Evolutionary conservation across 2,888 invertebrate species (phyloP).

Genomic region (Hermodice carunculata): DNA sequence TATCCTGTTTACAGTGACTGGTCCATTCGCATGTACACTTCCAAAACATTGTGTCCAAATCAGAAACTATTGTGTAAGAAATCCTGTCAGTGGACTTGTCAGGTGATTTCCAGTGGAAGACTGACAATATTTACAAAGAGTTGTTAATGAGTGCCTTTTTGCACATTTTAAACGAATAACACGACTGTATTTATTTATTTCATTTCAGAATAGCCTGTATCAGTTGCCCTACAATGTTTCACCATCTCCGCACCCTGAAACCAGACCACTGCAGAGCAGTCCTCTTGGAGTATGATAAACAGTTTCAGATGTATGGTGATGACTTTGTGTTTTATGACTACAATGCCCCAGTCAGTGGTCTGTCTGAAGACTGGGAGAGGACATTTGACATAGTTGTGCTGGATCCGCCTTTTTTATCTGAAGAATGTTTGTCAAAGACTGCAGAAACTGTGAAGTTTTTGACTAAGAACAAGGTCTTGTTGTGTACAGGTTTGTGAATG

Average conservation of each 20-base stretch:
- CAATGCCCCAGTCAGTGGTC: constrained; percentile 80
- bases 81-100: no score
- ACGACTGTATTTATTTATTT: constrained; percentile 6
- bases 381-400: constrained; percentile 88
- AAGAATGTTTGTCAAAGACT: constrained; percentile 90
- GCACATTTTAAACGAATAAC: no score
- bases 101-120: no score
- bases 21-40: no score
- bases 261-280: constrained; percentile 34
- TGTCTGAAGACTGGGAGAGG: constrained; percentile 75
- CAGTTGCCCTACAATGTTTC: constrained; percentile 90
- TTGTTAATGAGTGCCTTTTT: no score
- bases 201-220: constrained; percentile 80
- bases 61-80: no score
- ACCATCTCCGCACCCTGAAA: constrained; percentile 65
- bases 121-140: no score
- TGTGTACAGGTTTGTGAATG: constrained; percentile 93
- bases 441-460: constrained; percentile 83
- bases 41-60: no score
- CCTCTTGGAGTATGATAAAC: constrained; percentile 84
- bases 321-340: constrained; percentile 92
- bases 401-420: constrained; percentile 95
- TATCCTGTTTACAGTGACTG: no score
- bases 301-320: constrained; percentile 79
- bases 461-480: constrained; percentile 81